Base-by-base conservation (phyloP, 2,113 vertebrate genomes). In the Hyperopisus bebe region DNA sequence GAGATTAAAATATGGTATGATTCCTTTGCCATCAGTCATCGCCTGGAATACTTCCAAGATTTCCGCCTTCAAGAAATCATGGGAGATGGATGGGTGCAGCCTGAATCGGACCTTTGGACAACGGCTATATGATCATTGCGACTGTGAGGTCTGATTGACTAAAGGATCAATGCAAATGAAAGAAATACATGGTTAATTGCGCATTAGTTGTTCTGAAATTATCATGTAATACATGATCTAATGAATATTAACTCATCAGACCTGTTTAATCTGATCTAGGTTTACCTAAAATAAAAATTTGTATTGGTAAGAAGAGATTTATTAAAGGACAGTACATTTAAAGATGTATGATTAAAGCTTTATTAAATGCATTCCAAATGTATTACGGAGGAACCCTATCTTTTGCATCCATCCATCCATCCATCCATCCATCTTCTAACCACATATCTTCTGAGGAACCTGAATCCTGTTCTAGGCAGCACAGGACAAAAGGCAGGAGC, bases 21-120 rank as follows among this genome's bases (percentile, higher is more conserved):
- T 53, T 92, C 13, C 90, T 87, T 47, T 91, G 85, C 44, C 27
- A 90, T 87, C 86, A 95, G 95, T 91, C 95, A 95, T 90, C 80
- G 53, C 77, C 92, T 96, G 87, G 93, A 96, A 62, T 97, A 96
- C 93, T 97, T 97, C 91, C 91, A 96, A 93, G 50, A 55, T 46
- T 96, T 96, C 90, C 89, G 44, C 88, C 89, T 96, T 90, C 96
- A 96, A 90, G 95, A 92, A 91, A 94, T 96, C 90, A 95, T 97
- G 95, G 95, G 96, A 93, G 92, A 94, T 11, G 91, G 90, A 24
- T 97, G 95, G 95, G 89, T 96, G 42, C 94, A 96, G 93, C 94
- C 94, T 46, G 92, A 93, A 70, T 96, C 94, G 50, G 91, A 94
- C 77, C 91, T 96, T 15, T 96, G 94, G 94, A 90, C 90, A 17